Evolutionary conservation across 2,113 vertebrate species (phyloP).

Genomic region (Meles meles): DNA sequence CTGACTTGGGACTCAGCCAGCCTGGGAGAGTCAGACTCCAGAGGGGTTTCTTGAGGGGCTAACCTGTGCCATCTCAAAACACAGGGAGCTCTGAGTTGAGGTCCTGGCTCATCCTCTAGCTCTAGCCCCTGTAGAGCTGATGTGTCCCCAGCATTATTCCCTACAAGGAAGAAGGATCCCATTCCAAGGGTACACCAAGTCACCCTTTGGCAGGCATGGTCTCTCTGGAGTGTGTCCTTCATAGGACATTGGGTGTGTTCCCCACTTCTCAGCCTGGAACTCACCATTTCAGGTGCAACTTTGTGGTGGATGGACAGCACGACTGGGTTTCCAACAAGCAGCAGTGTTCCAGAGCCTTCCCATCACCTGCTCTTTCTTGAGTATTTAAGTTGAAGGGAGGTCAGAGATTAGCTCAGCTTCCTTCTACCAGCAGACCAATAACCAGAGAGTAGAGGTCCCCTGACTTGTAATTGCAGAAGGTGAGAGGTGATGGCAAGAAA

Average conservation of each 20-base stretch:
- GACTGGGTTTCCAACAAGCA: background rate
- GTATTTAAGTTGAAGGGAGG: background rate
- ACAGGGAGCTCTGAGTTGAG: background rate
- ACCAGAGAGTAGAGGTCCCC: background rate
- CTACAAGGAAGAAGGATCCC: background rate
- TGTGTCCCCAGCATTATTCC: background rate
- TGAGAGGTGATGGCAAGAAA: background rate
- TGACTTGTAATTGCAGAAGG: background rate
- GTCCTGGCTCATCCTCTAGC: accelerated
- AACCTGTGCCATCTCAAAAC: background rate
- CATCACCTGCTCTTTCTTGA: background rate
- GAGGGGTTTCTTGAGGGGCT: background rate
- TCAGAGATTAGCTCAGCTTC: background rate
- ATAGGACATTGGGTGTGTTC: background rate
- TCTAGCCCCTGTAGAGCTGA: background rate
- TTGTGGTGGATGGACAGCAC: background rate
- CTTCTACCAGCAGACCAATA: background rate
- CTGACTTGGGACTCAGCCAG: background rate
- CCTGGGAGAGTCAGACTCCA: background rate
- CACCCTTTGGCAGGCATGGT: background rate
- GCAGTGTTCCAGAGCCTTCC: background rate
- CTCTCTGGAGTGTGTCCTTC: background rate
- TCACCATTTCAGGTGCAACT: background rate
- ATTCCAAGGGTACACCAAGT: background rate
- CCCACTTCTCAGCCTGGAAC: background rate